A percentile compares a stretch with the other conserved stretches of the same genome.
phyloP scores from a whole-genome alignment of 2,797 vertebrate species.

The Gephyroberyx darwinii region DNA sequence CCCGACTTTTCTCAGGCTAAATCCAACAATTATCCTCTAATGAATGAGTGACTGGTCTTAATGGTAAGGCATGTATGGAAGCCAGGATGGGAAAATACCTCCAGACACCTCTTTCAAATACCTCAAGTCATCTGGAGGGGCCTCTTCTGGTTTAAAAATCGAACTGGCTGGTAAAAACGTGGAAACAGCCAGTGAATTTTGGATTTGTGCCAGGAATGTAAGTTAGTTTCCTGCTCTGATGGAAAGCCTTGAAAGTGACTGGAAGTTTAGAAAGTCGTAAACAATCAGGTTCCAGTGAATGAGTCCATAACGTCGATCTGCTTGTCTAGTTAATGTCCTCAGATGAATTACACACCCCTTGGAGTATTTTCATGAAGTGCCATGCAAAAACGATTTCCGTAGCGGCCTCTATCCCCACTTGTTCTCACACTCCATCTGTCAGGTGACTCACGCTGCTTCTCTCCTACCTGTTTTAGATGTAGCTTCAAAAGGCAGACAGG shows the following conservation, averaged over 20 bases:
- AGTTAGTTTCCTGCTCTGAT: not conserved
- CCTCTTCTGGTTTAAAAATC: not conserved
- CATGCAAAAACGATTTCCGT: slow-evolving; percentile 52
- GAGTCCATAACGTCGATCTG: slow-evolving; percentile 28
- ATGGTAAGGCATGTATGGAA: not conserved
- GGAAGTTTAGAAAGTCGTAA: slow-evolving; percentile 34
- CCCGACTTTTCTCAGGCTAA: slow-evolving; percentile 37
- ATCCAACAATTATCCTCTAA: slow-evolving; percentile 24
- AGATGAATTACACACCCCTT: slow-evolving; percentile 30
- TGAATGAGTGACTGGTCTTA: not conserved
- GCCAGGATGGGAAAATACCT: not conserved
- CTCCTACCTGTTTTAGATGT: slow-evolving; percentile 43
- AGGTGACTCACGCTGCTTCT: slow-evolving; percentile 22
- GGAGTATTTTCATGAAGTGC: slow-evolving; percentile 39
- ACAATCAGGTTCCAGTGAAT: slow-evolving; percentile 26
- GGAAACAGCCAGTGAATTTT: not conserved
- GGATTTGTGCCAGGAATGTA: not conserved
- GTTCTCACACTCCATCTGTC: slow-evolving; percentile 48
- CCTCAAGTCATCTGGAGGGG: not conserved
- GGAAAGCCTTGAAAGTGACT: slow-evolving; percentile 2
- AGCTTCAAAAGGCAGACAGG: slow-evolving; percentile 52
- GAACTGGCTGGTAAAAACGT: not conserved
- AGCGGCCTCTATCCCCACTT: slow-evolving; percentile 33
- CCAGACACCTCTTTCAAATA: too few relatives aligned
- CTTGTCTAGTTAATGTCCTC: slow-evolving; percentile 14